A percentile compares a stretch with the other conserved stretches of the same genome.
Evolutionary conservation across 2,888 invertebrate species (phyloP).

Genomic region (Drosophila aldrichi): DNA sequence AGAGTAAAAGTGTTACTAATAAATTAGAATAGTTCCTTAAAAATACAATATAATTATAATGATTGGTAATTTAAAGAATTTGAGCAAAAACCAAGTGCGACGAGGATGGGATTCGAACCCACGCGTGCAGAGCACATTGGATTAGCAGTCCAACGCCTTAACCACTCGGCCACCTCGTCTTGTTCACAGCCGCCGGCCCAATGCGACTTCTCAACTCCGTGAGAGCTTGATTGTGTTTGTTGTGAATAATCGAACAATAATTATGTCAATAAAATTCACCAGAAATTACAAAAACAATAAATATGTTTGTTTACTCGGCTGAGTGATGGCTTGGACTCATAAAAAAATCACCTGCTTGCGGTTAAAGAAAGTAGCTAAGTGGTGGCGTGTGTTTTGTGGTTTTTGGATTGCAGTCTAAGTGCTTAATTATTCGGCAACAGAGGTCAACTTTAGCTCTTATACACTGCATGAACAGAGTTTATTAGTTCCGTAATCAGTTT

Average conservation of each 20-base stretch:
- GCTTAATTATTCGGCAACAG: constrained; percentile 30
- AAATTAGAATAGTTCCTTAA: not conserved
- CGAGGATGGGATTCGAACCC: constrained; percentile 95
- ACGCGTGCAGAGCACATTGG: constrained; percentile 95
- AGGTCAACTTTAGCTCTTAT: constrained; percentile 14
- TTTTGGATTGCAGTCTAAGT: constrained; percentile 40
- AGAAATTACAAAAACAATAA: constrained; percentile 21
- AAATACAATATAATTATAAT: not conserved
- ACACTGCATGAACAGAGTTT: constrained; percentile 28
- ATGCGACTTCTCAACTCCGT: constrained; percentile 45
- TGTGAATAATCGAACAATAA: constrained; percentile 27
- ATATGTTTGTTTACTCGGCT: not conserved
- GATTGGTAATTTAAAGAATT: not conserved
- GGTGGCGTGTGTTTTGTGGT: constrained; percentile 47
- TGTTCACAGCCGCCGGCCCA: constrained; percentile 27
- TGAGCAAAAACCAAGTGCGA: constrained; percentile 83
- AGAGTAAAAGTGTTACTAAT: not conserved
- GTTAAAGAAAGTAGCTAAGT: constrained; percentile 62
- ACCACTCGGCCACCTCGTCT: constrained; percentile 95
- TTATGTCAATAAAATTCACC: constrained; percentile 60
- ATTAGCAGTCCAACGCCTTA: constrained; percentile 95
- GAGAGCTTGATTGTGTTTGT: not conserved
- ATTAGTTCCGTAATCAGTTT: constrained; percentile 13
- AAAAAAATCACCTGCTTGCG: constrained; percentile 26
- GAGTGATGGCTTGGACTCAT: constrained; percentile 25